Evolutionary conservation across 2,888 invertebrate genomes (phyloP).

Genomic region (Neoscelio sp.): DNA sequence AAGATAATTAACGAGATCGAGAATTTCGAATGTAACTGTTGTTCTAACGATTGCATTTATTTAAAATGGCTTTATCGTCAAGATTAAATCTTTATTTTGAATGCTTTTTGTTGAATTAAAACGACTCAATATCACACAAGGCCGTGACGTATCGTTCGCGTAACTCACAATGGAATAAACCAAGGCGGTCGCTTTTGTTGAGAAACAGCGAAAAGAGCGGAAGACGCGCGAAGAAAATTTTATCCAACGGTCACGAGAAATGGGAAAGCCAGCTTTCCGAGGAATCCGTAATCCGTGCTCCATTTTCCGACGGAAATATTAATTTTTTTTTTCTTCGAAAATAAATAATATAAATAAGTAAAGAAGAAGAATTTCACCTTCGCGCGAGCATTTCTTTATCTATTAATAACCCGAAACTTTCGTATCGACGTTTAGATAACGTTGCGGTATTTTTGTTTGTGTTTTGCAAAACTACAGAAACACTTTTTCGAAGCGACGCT

Average conservation of each 20-base stretch:
- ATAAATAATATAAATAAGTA: too few species aligned
- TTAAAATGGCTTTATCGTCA: conserved; percentile 25
- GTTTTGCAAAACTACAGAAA: too few species aligned
- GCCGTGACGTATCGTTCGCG: conserved; percentile 36
- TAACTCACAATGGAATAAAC: conserved; percentile 53
- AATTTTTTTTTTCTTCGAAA: too few species aligned
- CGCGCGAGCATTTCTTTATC: too few species aligned
- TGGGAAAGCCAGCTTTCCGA: conserved; percentile 44
- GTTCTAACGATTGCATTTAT: conserved; percentile 6
- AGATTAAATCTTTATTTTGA: conserved; percentile 25
- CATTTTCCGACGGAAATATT: conserved; percentile 7
- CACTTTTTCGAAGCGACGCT: too few species aligned
- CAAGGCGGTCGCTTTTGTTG: conserved; percentile 36
- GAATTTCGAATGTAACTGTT: not conserved
- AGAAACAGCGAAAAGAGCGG: conserved; percentile 17
- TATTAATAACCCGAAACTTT: too few species aligned
- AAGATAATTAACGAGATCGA: not conserved
- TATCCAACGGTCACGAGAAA: conserved; percentile 35
- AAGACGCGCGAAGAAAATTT: conserved; percentile 28
- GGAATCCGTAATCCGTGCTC: conserved; percentile 5
- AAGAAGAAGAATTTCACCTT: too few species aligned
- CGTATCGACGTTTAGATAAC: too few species aligned
- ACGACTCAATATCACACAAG: conserved; percentile 30
- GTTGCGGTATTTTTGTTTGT: too few species aligned
- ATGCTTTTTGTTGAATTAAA: conserved; percentile 29